Evolutionary conservation across 2,797 vertebrate genomes (phyloP), one percentile per base, ranked within the genome.

Genomic region (Anomalospiza imberbis): DNA sequence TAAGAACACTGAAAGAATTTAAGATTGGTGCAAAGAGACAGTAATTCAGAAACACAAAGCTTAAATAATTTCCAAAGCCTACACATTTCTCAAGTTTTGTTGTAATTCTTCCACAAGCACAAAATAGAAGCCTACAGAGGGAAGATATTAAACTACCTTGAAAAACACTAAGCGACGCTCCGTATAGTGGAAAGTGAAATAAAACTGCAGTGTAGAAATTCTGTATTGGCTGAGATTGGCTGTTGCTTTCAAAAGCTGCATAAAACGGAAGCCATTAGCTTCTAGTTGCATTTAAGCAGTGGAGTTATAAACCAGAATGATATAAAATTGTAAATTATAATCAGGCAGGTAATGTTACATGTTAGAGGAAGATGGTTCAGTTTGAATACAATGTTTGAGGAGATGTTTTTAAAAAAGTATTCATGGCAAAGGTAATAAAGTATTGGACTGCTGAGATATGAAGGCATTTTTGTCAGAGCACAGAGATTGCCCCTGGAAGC

Each of bases 261-360:
- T 84, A 15, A 94, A 94, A 78, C 71, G 40, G 81, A 88, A 89
- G 36, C 72, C 13, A 57, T 94, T 91, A 82, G 25, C 36, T 76
- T 79, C 8, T 68, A 90, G 95, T 97, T 97, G 75, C 54, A 82
- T 94, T 95, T 94, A 91, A 81, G 61, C 28, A 75, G 72, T 79
- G 44, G 38, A 61, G 48, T 17, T 93, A 61, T 94, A 83, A 94
- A 36, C 6, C 58, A 85, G 72, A 29, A n/a, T 45, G 62, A 80
- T 95, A 77, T 20, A 78, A 73, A 95, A 88, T 76, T 88, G 51
- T 92, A 93, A 89, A 91, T 92, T 94, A 88, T 78, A 75, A 95
- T 92, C 65, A 75, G 77, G 60, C 38, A 84, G 75, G 57, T 96
- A 80, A 84, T 25, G 34, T 83, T 84, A 47, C 17, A 36, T 1